Percentiles rank a stretch among this genome's conserved stretches.
These are phyloP conservation scores for Varanus salvator DNA, from an alignment of 2,113 vertebrate genomes.

Conservation along the genomic window DNA sequence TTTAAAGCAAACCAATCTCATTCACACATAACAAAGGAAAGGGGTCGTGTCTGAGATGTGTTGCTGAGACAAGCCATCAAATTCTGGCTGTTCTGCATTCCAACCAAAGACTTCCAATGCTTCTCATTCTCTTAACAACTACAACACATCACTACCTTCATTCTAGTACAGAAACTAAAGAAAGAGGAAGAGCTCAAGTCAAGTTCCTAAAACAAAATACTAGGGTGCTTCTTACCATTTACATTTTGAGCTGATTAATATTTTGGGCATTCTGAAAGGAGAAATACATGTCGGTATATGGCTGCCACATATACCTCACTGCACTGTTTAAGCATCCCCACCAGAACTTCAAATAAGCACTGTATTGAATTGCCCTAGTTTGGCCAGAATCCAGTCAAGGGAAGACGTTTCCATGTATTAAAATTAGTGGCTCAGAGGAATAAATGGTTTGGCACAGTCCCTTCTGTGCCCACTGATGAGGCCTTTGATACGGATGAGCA, in stretches of 20 bases:
- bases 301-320: neutral
- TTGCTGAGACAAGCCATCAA: neutral
- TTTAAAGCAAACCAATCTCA: neutral
- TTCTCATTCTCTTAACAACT: neutral
- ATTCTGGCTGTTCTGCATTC: neutral
- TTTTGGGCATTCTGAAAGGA: neutral
- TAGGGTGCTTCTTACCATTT: neutral
- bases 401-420: neutral
- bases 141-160: neutral
- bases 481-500: neutral
- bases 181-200: neutral
- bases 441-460: neutral
- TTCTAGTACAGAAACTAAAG: neutral
- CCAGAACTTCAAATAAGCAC: neutral
- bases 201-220: neutral
- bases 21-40: neutral
- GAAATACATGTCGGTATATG: neutral
- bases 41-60: neutral
- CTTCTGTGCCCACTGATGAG: neutral
- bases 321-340: neutral
- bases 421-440: neutral
- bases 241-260: neutral
- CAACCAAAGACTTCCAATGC: neutral
- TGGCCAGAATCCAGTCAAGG: neutral
- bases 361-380: neutral